Evolutionary conservation across 35 echinoderm and acorn worm species (phyloP).

Genomic region (Eucidaris tribuloides): DNA sequence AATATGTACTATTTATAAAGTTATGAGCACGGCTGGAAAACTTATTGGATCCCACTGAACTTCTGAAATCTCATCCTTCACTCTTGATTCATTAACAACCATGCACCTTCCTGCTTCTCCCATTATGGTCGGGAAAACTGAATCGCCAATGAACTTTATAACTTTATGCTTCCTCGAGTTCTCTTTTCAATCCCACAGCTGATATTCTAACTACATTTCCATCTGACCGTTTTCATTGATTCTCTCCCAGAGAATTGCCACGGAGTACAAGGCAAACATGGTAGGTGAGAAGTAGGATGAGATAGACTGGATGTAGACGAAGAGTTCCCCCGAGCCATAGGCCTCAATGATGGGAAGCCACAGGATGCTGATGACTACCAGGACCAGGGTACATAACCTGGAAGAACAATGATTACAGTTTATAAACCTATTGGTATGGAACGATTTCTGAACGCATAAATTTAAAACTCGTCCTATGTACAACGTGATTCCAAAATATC

Average conservation of each 20-base stretch:
- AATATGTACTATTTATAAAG: too few relatives aligned
- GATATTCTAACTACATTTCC: too few relatives aligned
- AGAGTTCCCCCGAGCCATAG: slow-evolving; percentile 24
- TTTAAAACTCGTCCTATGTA: not conserved
- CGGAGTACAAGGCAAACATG: slow-evolving; percentile 1
- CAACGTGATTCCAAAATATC: not conserved
- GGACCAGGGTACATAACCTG: slow-evolving; percentile 16
- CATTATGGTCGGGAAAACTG: too few relatives aligned
- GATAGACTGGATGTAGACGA: slow-evolving; percentile 34
- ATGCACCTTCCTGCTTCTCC: too few relatives aligned
- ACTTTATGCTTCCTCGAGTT: too few relatives aligned
- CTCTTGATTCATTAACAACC: too few relatives aligned
- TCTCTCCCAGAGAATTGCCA: slow-evolving; percentile 10
- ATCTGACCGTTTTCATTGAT: slow-evolving; percentile 24
- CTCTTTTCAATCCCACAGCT: too few relatives aligned
- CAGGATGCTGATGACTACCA: slow-evolving; percentile 10
- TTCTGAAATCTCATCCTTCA: too few relatives aligned
- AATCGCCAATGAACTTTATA: too few relatives aligned
- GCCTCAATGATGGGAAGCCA: slow-evolving; percentile 41
- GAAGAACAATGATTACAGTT: not conserved
- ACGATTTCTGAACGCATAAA: not conserved
- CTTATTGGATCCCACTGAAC: too few relatives aligned
- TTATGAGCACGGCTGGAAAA: too few relatives aligned
- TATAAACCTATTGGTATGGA: not conserved
- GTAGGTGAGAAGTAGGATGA: slow-evolving; percentile 25